A percentile compares a stretch with the other conserved stretches of the same genome.
Evolutionary conservation across 2,797 vertebrate species (phyloP).

Genomic region (Ambastaia sidthimunki): DNA sequence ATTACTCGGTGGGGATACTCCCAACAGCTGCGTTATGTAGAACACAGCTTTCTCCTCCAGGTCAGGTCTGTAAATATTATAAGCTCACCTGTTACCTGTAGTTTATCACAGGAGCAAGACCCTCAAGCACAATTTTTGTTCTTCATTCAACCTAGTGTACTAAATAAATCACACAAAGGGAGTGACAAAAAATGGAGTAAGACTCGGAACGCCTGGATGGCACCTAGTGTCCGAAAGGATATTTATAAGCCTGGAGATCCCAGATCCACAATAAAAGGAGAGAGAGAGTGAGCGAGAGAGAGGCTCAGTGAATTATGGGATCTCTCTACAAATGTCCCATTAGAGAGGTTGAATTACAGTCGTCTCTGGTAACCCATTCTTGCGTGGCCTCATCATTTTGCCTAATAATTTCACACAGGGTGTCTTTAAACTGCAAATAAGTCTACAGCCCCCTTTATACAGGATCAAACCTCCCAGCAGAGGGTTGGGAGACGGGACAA

Average conservation of each 20-base stretch:
- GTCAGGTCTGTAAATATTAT: conserved; percentile 65
- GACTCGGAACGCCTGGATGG: conserved; percentile 34
- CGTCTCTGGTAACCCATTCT: conserved; percentile 16
- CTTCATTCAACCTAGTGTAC: conserved; percentile 5
- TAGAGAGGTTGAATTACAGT: conserved; percentile 38
- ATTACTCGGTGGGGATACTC: conserved; percentile 40
- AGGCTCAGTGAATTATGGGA: conserved; percentile 34
- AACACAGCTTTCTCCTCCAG: conserved; percentile 44
- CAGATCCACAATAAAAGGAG: conserved; percentile 37
- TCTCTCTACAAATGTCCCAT: conserved; percentile 39
- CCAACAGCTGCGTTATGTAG: conserved; percentile 71
- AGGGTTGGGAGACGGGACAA: conserved; percentile 65
- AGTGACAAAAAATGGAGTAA: conserved; percentile 9
- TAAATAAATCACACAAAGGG: conserved; percentile 37
- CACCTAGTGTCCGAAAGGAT: conserved; percentile 37
- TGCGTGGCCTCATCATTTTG: conserved; percentile 32
- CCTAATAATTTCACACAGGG: conserved; percentile 36
- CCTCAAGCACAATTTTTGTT: conserved; percentile 46
- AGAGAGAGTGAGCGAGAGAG: conserved; percentile 21
- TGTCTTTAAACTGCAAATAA: conserved; percentile 35
- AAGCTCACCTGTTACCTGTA: conserved; percentile 53
- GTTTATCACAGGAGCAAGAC: conserved; percentile 24
- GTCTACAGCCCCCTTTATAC: conserved; percentile 1
- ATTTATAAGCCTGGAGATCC: conserved; percentile 44
- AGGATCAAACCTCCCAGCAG: conserved; percentile 67